Conservation (phyloP, 1,140 invertebrate genomes). For the Temnothorax curvispinosus region DNA sequence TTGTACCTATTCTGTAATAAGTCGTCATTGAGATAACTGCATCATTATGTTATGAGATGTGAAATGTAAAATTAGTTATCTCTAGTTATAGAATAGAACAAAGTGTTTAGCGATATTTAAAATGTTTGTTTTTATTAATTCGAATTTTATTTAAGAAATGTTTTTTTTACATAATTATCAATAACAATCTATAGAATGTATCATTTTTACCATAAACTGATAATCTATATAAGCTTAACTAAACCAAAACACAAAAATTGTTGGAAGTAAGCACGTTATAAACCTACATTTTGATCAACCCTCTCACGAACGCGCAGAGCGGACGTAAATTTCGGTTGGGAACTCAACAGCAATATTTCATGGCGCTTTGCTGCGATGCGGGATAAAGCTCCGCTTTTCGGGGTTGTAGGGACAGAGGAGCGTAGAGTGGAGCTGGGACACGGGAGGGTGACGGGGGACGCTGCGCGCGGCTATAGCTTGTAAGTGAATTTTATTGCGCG, state of each 20-base stretch:
- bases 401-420: slow-evolving; percentile 51
- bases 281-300: slow-evolving; percentile 39
- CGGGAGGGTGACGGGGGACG: slow-evolving; percentile 47
- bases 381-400: slow-evolving; percentile 68
- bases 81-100: neutral
- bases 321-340: slow-evolving; percentile 60
- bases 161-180: neutral
- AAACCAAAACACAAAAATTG: slow-evolving; percentile 6
- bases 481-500: slow-evolving; percentile 85
- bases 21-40: neutral
- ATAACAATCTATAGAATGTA: neutral
- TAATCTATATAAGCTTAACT: neutral
- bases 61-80: neutral
- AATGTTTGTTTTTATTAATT: neutral
- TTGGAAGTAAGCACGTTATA: slow-evolving; percentile 29
- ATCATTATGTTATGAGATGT: neutral
- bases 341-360: slow-evolving; percentile 72
- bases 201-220: neutral
- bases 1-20: neutral
- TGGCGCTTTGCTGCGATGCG: slow-evolving; percentile 63
- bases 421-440: slow-evolving; percentile 41
- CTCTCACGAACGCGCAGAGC: neutral
- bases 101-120: neutral
- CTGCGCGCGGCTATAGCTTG: slow-evolving; percentile 70
- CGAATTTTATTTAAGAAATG: neutral